These are phyloP conservation scores for Tipula vernalis DNA, from an alignment of 2,888 invertebrate species.

Conservation along the genomic window DNA sequence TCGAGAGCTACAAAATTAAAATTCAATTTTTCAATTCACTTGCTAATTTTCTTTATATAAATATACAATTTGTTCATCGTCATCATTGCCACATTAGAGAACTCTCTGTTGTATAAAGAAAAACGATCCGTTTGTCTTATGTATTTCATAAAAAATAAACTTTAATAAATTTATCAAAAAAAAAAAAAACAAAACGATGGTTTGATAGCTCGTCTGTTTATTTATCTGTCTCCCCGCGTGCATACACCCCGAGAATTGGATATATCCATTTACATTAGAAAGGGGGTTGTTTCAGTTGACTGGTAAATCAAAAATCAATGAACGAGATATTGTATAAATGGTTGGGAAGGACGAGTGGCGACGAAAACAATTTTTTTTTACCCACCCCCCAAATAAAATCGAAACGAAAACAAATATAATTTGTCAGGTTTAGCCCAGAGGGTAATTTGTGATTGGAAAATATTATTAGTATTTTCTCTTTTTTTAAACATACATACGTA, in stretches of 20 bases:
- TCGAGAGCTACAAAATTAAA: not conserved
- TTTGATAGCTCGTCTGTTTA: not conserved
- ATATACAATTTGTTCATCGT: not conserved
- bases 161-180: not conserved
- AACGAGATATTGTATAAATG: not conserved
- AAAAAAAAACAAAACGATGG: not conserved
- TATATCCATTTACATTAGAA: not conserved
- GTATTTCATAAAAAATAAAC: not conserved
- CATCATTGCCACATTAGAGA: not conserved
- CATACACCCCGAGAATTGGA: not conserved
- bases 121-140: not conserved
- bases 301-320: not conserved
- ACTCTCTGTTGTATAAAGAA: not conserved
- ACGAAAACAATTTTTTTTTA: not conserved
- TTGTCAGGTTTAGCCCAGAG: not conserved
- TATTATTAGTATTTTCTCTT: not conserved
- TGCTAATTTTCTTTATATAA: not conserved
- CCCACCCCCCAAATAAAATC: not conserved
- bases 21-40: slow-evolving; percentile 4
- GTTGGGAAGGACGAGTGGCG: not conserved
- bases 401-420: not conserved
- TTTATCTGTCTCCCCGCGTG: not conserved
- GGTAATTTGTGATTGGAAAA: not conserved
- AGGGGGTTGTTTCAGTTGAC: not conserved
- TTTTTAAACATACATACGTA: not conserved